A percentile compares a stretch with the other conserved stretches of the same genome.
These are phyloP conservation scores for Phrynocephalus forsythii DNA, from an alignment of 2,797 vertebrate genomes.

Conservation along the genomic window DNA sequence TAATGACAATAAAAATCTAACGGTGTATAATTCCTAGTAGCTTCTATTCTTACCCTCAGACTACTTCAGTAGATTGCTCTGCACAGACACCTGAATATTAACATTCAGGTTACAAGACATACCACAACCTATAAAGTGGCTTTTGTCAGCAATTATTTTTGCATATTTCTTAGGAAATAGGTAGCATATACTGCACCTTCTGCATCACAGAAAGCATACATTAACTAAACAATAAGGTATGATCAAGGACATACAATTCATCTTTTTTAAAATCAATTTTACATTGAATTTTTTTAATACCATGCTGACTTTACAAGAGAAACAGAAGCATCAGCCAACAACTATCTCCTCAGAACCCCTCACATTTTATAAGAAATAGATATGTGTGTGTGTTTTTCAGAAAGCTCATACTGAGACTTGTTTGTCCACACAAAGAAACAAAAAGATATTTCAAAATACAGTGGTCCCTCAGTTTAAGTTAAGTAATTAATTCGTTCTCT, in stretches of 20 bases:
- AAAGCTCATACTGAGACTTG: constrained; percentile 55
- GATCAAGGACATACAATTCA: constrained; percentile 64
- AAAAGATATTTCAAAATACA: constrained; percentile 57
- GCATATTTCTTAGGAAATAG: constrained; percentile 78
- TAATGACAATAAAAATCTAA: constrained; percentile 43
- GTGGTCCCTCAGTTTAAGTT: too few species aligned
- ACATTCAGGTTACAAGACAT: constrained; percentile 76
- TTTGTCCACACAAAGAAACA: constrained; percentile 54
- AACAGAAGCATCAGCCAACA: constrained; percentile 75
- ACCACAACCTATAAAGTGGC: constrained; percentile 74
- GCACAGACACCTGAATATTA: constrained; percentile 74
- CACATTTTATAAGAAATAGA: constrained; percentile 42
- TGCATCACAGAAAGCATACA: constrained; percentile 76
- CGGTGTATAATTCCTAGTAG: constrained; percentile 59
- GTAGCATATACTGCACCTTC: constrained; percentile 72
- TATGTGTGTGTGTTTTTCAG: constrained; percentile 55
- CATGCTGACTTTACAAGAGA: constrained; percentile 75
- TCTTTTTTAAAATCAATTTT: constrained; percentile 74
- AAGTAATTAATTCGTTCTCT: too few species aligned
- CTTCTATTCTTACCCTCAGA: constrained; percentile 63
- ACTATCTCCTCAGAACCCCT: constrained; percentile 51
- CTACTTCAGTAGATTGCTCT: constrained; percentile 72
- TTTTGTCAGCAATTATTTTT: constrained; percentile 80
- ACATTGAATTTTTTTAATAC: constrained; percentile 77
- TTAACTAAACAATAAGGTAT: constrained; percentile 75